phyloP scores from a whole-genome alignment of 2,113 vertebrate genomes.

The Microtus montanus region DNA sequence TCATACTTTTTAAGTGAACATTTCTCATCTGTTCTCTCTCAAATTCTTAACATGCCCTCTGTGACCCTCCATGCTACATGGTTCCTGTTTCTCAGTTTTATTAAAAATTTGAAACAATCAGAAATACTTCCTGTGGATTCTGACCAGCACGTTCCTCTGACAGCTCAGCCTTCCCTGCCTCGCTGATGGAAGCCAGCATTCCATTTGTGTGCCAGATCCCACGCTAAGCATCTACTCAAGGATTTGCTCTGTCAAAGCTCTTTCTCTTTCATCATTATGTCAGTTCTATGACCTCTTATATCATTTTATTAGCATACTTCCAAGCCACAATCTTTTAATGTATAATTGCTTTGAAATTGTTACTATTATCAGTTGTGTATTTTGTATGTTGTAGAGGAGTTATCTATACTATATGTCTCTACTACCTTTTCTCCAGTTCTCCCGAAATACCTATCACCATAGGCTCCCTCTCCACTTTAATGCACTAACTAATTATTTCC shows the following conservation, averaged over 20 bases:
- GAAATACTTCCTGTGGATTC: background rate
- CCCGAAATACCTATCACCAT: background rate
- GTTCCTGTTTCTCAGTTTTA: background rate
- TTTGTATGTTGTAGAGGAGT: background rate
- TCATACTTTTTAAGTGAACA: background rate
- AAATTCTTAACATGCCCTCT: background rate
- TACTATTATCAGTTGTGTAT: background rate
- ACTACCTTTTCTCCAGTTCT: background rate
- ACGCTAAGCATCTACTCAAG: background rate
- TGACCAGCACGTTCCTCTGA: background rate
- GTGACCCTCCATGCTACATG: background rate
- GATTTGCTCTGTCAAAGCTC: background rate
- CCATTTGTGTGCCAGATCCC: background rate
- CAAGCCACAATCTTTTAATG: background rate
- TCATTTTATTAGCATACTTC: background rate
- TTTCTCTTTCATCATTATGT: background rate
- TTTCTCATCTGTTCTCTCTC: background rate
- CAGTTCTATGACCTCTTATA: background rate
- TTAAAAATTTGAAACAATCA: constrained; percentile 1
- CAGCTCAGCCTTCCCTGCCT: background rate
- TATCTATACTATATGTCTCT: background rate
- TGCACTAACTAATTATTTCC: background rate
- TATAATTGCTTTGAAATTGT: background rate
- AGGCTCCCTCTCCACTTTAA: background rate
- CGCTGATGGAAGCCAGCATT: background rate